Conservation (phyloP, 2,797 vertebrate genomes). For the Megaceryle alcyon region DNA sequence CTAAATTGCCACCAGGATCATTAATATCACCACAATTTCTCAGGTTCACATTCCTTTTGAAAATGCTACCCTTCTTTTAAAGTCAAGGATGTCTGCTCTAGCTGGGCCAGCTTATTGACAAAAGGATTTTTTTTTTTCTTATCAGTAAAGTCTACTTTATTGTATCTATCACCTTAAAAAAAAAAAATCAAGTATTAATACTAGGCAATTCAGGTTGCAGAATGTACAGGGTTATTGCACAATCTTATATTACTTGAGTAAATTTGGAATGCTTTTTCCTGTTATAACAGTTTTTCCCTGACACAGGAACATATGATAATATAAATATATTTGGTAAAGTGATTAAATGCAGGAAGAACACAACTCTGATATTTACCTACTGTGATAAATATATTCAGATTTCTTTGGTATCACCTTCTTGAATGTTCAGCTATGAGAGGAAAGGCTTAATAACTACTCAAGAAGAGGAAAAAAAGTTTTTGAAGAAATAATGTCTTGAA, state of each 20-base stretch:
- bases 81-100: not conserved
- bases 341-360: not conserved
- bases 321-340: not conserved
- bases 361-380: not conserved
- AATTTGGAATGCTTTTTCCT: not conserved
- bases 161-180: not conserved
- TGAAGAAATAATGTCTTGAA: not conserved
- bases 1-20: not conserved
- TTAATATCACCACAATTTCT: not conserved
- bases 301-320: not conserved
- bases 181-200: not conserved
- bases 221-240: not conserved
- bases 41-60: not conserved
- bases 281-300: not conserved
- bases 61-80: not conserved
- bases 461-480: not conserved
- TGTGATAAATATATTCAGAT: not conserved
- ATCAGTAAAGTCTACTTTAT: not conserved
- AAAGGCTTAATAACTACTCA: not conserved
- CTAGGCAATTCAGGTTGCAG: not conserved
- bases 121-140: not conserved
- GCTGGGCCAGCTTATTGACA: not conserved
- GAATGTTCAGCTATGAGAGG: not conserved
- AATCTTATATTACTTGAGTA: slow-evolving; percentile 18
- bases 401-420: not conserved